Conservation (phyloP, 2,113 vertebrate species). For the Cyprinus carpio region DNA sequence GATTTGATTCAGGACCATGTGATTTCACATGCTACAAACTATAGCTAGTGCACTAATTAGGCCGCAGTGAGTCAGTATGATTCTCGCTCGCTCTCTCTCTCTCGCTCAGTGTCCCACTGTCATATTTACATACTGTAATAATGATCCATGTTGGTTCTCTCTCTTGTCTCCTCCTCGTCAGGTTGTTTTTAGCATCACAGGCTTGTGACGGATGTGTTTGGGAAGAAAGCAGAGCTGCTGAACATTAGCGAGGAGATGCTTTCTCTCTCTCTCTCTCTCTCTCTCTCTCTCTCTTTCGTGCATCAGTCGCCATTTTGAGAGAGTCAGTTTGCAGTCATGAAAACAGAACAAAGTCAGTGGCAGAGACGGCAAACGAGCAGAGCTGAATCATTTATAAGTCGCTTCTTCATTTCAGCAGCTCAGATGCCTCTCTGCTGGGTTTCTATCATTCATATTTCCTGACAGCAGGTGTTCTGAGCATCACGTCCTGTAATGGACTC, state of each 20-base stretch:
- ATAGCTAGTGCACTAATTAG: no score
- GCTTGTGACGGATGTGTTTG: no score
- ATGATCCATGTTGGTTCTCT: neutral
- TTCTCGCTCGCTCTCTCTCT: neutral
- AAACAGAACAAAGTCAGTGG: neutral
- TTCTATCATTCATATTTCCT: neutral
- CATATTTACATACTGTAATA: neutral
- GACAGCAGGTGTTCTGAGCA: neutral
- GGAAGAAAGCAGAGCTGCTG: neutral
- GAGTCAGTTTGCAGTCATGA: conserved; percentile 18
- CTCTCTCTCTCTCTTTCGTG: neutral
- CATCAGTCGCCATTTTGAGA: conserved; percentile 11
- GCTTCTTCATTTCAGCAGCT: conserved; percentile 15
- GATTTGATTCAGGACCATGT: no score
- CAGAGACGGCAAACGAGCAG: neutral
- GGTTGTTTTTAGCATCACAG: conserved; percentile 12
- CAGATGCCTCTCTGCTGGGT: neutral
- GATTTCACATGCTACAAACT: no score
- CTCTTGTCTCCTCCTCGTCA: neutral
- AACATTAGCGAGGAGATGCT: conserved; percentile 4
- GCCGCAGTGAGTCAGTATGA: no score
- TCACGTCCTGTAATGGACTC: neutral
- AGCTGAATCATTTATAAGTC: conserved; percentile 2
- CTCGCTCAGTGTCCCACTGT: neutral
- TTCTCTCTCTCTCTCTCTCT: neutral